phyloP scores from a whole-genome alignment of 2,113 vertebrate genomes.

The Gnathonemus longibarbis region DNA sequence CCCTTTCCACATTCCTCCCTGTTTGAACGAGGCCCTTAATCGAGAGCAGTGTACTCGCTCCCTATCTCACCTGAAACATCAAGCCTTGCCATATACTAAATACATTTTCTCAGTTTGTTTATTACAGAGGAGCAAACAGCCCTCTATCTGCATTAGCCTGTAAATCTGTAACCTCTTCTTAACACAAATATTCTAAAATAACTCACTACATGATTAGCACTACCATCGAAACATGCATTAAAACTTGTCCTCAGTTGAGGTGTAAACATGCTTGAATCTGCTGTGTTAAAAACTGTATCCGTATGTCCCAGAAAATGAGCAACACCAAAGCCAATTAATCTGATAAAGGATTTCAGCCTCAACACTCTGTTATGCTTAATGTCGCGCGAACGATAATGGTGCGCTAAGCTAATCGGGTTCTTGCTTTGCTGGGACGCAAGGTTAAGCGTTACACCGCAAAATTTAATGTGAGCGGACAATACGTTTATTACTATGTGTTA shows the following conservation, averaged over 20 bases:
- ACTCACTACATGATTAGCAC: background rate
- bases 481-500: background rate
- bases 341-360: constrained; percentile 14
- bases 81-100: background rate
- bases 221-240: background rate
- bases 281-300: background rate
- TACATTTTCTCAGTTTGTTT: background rate
- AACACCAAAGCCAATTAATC: constrained; percentile 25
- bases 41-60: background rate
- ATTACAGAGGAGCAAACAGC: background rate
- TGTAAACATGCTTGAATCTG: background rate
- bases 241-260: background rate
- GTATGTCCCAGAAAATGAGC: constrained; percentile 12
- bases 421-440: background rate
- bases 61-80: background rate
- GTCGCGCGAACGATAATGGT: constrained; percentile 10
- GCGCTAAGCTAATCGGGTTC: constrained; percentile 31
- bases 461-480: background rate
- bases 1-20: background rate
- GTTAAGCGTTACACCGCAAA: background rate
- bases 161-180: background rate
- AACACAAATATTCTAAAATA: background rate
- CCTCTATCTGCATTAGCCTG: background rate
- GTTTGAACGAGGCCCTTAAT: background rate
- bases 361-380: constrained; percentile 16